These are phyloP conservation scores for Apis dorsata DNA, from an alignment of 1,140 invertebrate genomes.

Conservation along the genomic window DNA sequence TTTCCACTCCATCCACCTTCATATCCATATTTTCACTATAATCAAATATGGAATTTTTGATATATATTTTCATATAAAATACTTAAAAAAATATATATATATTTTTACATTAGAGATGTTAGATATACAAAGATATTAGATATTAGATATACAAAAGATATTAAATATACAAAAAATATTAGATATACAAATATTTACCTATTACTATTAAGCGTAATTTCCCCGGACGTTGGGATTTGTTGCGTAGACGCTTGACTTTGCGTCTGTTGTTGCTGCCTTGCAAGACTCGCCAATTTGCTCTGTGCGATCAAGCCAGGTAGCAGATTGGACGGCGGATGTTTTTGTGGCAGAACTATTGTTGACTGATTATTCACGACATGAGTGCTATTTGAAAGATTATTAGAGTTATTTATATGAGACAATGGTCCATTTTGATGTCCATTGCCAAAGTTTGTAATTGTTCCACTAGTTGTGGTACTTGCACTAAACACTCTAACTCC, in stretches of 20 bases:
- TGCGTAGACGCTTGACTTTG: constrained; percentile 62
- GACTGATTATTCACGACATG: constrained; percentile 74
- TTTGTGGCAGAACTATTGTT: constrained; percentile 75
- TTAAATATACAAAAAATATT: too few relatives aligned
- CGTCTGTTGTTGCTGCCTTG: constrained; percentile 74
- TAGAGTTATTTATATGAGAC: constrained; percentile 69
- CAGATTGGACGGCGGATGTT: constrained; percentile 77
- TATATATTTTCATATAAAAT: neutral
- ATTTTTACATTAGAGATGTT: neutral
- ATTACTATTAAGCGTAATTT: constrained; percentile 81
- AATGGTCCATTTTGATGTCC: constrained; percentile 77
- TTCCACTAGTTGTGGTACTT: constrained; percentile 45
- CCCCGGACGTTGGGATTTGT: constrained; percentile 78
- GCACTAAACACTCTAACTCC: constrained; percentile 67
- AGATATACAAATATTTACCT: constrained; percentile 66
- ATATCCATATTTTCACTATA: constrained; percentile 77
- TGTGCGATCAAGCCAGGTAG: constrained; percentile 75
- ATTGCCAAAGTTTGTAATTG: constrained; percentile 73
- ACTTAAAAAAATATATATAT: neutral
- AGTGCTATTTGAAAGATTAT: constrained; percentile 73
- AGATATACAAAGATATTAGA: too few relatives aligned
- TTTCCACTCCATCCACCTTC: constrained; percentile 76
- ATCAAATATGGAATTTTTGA: constrained; percentile 45
- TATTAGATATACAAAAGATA: too few relatives aligned
- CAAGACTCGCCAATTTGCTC: constrained; percentile 75